A percentile compares a stretch with the other conserved stretches of the same genome.
These are phyloP conservation scores for Spialia ferax DNA, from an alignment of 2,888 invertebrate species.

Conservation along the genomic window DNA sequence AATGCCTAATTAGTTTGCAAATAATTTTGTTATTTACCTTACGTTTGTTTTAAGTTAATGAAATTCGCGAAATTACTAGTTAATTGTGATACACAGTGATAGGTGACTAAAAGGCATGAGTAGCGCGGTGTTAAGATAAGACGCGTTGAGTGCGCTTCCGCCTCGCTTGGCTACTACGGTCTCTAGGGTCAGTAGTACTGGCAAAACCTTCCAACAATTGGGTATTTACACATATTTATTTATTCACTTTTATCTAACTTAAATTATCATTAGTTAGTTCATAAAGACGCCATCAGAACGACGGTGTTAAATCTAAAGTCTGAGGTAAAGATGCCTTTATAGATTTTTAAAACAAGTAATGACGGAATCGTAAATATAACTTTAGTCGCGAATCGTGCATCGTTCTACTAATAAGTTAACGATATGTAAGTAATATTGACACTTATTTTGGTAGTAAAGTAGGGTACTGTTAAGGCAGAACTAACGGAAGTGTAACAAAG, in stretches of 20 bases:
- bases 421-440: slow-evolving; percentile 81
- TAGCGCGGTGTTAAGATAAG: slow-evolving; percentile 40
- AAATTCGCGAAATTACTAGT: slow-evolving; percentile 81
- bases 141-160: slow-evolving; percentile 34
- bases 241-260: slow-evolving; percentile 77
- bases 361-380: slow-evolving; percentile 74
- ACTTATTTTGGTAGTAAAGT: slow-evolving; percentile 83
- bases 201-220: slow-evolving; percentile 65
- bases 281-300: slow-evolving; percentile 78
- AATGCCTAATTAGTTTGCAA: slow-evolving; percentile 83
- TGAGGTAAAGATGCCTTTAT: slow-evolving; percentile 87
- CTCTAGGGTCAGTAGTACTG: slow-evolving; percentile 30
- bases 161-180: slow-evolving; percentile 26
- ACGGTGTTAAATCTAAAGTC: slow-evolving; percentile 85
- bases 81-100: slow-evolving; percentile 83
- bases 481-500: slow-evolving; percentile 81
- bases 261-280: slow-evolving; percentile 78
- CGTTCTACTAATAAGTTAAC: slow-evolving; percentile 79
- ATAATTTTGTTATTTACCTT: slow-evolving; percentile 68
- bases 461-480: slow-evolving; percentile 74
- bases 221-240: slow-evolving; percentile 73
- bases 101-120: slow-evolving; percentile 54
- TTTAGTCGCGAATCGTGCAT: slow-evolving; percentile 77
- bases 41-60: slow-evolving; percentile 63
- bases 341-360: slow-evolving; percentile 82